Base-by-base conservation (phyloP, 2,113 vertebrate species). In the Salvelinus alpinus region DNA sequence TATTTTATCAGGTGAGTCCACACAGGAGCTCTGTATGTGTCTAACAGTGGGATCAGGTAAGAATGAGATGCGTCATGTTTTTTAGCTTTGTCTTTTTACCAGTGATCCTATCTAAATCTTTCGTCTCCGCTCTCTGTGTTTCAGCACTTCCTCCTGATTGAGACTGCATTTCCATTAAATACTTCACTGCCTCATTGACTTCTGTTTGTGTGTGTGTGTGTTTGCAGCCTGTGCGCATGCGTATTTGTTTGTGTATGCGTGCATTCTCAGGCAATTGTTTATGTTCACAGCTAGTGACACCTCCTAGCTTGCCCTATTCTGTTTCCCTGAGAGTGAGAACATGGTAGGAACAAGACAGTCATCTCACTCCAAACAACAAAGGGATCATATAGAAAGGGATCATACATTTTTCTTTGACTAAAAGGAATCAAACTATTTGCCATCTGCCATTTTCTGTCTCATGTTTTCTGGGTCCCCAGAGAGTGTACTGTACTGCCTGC, bases 51-150 rank as follows among this genome's bases (percentile, higher is more conserved):
- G 3, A 54, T 54, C 48, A 11, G 60, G 60, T 64, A 60, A 60
- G 34, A 73, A 73, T 75, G 67, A 70, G 76, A 80, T 72, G 1
- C 7, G 59, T 78, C 72, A 67, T 68, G 75, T 78, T 29, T 44
- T 65, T 47, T 25, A 25, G 5, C 9, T 31, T 78, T 80, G 70
- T 78, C 73, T 71, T 71, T 27, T 51, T 70, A 57, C 44, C 71
- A 20, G 44, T 6, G 83, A 89, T 81, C 51, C 80, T 86, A 87
- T 89, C 88, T 78, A 68, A 16, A 84, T 78, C 72, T 85, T 48
- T 64, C 47, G 77, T 89, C 77, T 73, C 60, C n/a, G 16, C 65
- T 65, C 27, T 77, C 65, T 75, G 64, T 75, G 64, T 78, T 77
- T 70, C 68, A 78, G 64, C 71, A 47, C 27, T 70, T 48, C 66